Conservation (phyloP, 2,797 vertebrate species). For the Neopelma chrysocephalum region DNA sequence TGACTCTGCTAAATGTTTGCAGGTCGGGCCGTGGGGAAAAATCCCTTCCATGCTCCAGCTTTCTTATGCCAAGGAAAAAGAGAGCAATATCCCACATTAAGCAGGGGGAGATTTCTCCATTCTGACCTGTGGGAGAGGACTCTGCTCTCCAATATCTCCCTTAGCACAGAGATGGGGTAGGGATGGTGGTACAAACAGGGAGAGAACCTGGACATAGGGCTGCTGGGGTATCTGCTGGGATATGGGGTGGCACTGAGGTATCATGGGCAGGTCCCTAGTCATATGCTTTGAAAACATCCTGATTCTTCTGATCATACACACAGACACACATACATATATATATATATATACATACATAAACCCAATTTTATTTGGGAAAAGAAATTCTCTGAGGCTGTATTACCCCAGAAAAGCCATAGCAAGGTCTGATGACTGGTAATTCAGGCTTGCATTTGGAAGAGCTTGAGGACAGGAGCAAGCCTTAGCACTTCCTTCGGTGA, state of each 20-base stretch:
- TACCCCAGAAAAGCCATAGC: not conserved
- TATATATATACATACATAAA: not conserved
- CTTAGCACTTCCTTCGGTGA: not conserved
- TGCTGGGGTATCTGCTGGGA: not conserved
- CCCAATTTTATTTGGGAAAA: not conserved
- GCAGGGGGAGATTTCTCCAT: rapidly evolving
- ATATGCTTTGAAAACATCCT: not conserved
- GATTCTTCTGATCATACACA: not conserved
- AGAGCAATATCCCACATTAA: rapidly evolving
- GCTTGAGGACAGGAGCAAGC: not conserved
- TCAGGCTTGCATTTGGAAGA: not conserved
- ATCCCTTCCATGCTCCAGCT: not conserved
- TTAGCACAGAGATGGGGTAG: too few species aligned
- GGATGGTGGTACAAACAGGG: not conserved
- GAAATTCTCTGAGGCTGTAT: not conserved
- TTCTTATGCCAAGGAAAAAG: not conserved
- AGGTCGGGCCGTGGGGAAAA: not conserved
- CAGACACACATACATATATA: rapidly evolving
- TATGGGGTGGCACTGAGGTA: not conserved
- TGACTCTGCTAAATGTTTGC: not conserved
- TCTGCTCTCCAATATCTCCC: rapidly evolving
- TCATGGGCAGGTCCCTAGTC: not conserved
- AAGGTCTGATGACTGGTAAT: not conserved
- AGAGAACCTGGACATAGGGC: rapidly evolving
- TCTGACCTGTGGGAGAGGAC: not conserved